Percentiles rank a stretch among this genome's conserved stretches.
Evolutionary conservation across 2,797 vertebrate species (phyloP).

Genomic region (Babyrousa celebensis): DNA sequence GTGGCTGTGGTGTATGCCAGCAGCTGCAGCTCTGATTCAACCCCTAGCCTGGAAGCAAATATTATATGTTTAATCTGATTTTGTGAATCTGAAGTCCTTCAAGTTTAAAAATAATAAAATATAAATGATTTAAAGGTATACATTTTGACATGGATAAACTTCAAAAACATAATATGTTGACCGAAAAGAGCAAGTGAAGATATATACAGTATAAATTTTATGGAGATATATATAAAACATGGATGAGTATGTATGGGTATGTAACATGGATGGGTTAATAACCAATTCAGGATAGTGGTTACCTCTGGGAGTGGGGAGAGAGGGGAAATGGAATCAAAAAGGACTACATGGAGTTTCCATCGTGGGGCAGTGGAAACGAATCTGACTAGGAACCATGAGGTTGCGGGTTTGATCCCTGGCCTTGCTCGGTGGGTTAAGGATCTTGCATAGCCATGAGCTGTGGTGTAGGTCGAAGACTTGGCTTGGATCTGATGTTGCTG

Average conservation of each 20-base stretch:
- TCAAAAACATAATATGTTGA: not conserved
- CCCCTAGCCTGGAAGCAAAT: not conserved
- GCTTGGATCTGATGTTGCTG: too few relatives aligned
- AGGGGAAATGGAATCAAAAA: not conserved
- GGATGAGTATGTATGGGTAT: not conserved
- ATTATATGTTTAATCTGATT: not conserved
- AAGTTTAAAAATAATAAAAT: not conserved
- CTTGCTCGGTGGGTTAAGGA: too few relatives aligned
- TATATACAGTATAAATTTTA: not conserved
- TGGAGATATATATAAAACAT: not conserved
- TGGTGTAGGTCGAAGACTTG: too few relatives aligned
- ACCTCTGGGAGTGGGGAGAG: not conserved
- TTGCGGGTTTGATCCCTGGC: too few relatives aligned
- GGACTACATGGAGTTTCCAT: not conserved
- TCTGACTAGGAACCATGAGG: too few relatives aligned
- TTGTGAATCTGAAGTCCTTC: not conserved
- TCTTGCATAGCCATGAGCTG: too few relatives aligned
- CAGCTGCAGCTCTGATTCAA: too few relatives aligned
- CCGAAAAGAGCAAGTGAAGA: not conserved
- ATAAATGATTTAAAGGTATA: not conserved
- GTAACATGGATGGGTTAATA: not conserved
- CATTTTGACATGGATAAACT: not conserved
- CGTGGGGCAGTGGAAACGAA: too few relatives aligned
- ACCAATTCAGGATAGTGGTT: not conserved
- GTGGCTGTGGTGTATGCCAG: too few relatives aligned